Base-by-base conservation (phyloP, 2,888 invertebrate species). In the Cantharis lateralis region DNA sequence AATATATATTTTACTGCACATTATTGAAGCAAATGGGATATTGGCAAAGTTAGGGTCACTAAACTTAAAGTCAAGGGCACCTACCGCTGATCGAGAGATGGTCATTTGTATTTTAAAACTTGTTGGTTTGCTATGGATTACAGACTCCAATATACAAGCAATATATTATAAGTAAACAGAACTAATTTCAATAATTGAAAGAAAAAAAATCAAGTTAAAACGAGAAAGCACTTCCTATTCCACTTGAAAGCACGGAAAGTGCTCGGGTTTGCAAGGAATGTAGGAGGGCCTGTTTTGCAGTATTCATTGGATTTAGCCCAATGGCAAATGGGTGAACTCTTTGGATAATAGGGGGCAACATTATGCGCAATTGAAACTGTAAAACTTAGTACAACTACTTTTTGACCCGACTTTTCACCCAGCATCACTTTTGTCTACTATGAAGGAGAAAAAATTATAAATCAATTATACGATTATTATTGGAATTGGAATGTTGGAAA, bases 61-160 rank as follows among this genome's bases (percentile, higher is more conserved):
- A 87, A 86, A 88, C 88, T 87, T 84, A 82, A 84, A 88, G 87
- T 87, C 88, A 88, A 88, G 87, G 88, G 87, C 88, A 87, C 84
- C 86, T 82, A 85, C 84, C 84, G 82, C 82, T 83, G 83, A 82
- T 82, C 82, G 81, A 80, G 83, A 84, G 83, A 84, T 86, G 80
- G 81, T 79, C 79, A 80, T 81, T 82, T 85, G 84, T 84, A 85
- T 66, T 66, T 66, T 66, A 66, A 66, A 66, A 66, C 64, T 66
- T 24, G 64, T 66, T 16, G 64, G 64, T 66, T 66, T 66, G 64
- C 64, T 66, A 66, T 66, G 64, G 64, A 24, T 66, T 66, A 66
- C 64, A 66, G 64, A 66, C 64, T 66, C 24, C 64, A 66, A 66
- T 66, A 66, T 24, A 66, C 20, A 11, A 18, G 64, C 24, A 24